These are phyloP conservation scores for Papilio gigon DNA, from an alignment of 2,888 invertebrate genomes.

Conservation along the genomic window DNA sequence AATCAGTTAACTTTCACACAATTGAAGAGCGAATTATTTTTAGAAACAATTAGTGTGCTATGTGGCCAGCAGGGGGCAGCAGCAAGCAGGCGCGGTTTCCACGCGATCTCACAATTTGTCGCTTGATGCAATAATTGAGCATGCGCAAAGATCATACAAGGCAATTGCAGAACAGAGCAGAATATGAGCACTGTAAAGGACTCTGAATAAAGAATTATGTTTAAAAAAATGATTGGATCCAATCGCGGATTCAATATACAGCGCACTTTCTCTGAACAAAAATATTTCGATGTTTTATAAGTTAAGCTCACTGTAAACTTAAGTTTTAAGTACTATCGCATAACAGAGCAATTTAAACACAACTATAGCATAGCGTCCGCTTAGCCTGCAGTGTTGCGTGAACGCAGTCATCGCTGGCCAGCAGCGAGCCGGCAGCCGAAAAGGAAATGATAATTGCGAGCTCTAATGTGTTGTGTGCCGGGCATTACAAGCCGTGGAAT, in stretches of 20 bases:
- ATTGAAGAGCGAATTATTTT: constrained; percentile 17
- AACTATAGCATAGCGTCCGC: constrained; percentile 11
- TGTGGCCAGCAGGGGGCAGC: background rate
- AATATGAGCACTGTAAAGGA: background rate
- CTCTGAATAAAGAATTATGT: background rate
- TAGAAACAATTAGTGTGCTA: background rate
- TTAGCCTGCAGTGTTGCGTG: background rate
- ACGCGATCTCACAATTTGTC: constrained; percentile 13
- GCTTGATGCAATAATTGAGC: background rate
- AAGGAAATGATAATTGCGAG: constrained; percentile 37
- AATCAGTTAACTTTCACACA: background rate
- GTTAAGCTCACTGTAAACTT: no score
- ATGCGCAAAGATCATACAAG: background rate
- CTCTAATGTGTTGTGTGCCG: constrained; percentile 13
- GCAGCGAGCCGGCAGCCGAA: constrained; percentile 20
- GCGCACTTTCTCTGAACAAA: no score
- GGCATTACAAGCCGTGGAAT: background rate
- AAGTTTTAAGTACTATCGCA: background rate
- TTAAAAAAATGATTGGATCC: background rate
- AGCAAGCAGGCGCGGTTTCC: background rate
- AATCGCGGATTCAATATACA: background rate
- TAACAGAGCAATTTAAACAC: background rate
- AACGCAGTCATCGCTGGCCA: background rate
- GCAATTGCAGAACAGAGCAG: background rate
- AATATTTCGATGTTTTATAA: no score